Percentiles rank a stretch among this genome's conserved stretches.
Evolutionary conservation across 2,797 vertebrate genomes (phyloP).

Genomic region (Pantherophis alleghaniensis): DNA sequence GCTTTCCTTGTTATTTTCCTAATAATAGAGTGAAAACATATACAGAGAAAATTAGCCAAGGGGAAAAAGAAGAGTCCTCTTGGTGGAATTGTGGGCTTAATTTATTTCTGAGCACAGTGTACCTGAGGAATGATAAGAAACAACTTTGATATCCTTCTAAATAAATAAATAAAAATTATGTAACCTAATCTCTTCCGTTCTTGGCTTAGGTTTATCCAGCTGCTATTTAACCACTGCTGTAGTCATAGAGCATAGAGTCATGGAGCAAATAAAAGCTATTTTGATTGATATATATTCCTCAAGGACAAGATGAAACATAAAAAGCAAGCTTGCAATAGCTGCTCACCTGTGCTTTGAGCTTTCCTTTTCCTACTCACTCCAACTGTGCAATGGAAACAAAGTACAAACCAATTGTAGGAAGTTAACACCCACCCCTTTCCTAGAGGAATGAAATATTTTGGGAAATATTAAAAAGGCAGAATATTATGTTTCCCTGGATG

Average conservation of each 20-base stretch:
- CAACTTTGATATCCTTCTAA: slow-evolving; percentile 54
- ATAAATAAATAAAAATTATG: slow-evolving; percentile 59
- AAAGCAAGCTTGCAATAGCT: neutral
- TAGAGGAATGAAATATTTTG: too few relatives aligned
- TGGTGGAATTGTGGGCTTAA: slow-evolving; percentile 57
- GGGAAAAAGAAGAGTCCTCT: slow-evolving; percentile 30
- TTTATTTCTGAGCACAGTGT: slow-evolving; percentile 56
- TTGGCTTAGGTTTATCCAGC: slow-evolving; percentile 48
- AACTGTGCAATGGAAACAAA: neutral
- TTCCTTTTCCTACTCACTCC: neutral
- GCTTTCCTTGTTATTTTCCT: slow-evolving; percentile 31
- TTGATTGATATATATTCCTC: neutral
- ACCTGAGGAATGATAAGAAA: slow-evolving; percentile 61
- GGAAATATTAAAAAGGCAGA: too few relatives aligned
- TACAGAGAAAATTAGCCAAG: slow-evolving; percentile 54
- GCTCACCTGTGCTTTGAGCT: neutral
- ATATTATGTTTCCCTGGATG: too few relatives aligned
- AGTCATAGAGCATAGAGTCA: slow-evolving; percentile 39
- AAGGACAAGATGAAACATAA: neutral
- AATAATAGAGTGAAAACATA: slow-evolving; percentile 55
- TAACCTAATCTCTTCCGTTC: slow-evolving; percentile 49
- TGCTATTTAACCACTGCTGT: slow-evolving; percentile 36
- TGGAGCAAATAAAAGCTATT: slow-evolving; percentile 14
- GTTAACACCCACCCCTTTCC: too few relatives aligned
- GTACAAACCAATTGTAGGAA: neutral